These are phyloP conservation scores for Naja naja DNA, from an alignment of 2,113 vertebrate genomes.

Conservation along the genomic window DNA sequence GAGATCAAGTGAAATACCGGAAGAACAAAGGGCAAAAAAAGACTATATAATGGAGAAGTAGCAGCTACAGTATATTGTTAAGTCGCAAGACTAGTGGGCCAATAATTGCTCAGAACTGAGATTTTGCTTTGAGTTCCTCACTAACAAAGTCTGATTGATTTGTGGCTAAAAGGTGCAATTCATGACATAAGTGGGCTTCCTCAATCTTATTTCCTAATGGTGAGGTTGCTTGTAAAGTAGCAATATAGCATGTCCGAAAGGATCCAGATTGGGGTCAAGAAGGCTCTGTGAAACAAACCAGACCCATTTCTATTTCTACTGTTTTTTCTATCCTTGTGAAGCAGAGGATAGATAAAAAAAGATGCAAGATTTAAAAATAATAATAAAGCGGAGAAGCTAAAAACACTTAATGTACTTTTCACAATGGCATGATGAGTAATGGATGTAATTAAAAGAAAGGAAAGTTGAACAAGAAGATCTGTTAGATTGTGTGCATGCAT, in stretches of 20 bases:
- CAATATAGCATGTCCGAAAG: neutral
- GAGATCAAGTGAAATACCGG: neutral
- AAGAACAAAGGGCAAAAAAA: neutral
- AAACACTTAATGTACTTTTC: conserved; percentile 37
- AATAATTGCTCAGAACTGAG: neutral
- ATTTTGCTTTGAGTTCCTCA: neutral
- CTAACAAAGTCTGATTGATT: neutral
- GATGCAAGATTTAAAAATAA: neutral
- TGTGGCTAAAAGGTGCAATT: neutral
- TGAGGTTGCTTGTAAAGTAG: neutral
- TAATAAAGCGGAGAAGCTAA: conserved; percentile 27
- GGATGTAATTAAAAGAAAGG: conserved; percentile 62
- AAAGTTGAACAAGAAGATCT: conserved; percentile 60
- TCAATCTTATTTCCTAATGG: neutral
- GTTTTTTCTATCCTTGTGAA: neutral
- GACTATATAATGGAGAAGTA: neutral
- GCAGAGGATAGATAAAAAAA: neutral
- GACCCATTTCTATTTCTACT: neutral
- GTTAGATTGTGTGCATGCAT: conserved; percentile 56
- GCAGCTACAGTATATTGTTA: neutral
- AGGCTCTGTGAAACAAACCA: neutral
- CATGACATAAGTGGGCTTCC: neutral
- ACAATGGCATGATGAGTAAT: conserved; percentile 63
- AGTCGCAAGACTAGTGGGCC: neutral
- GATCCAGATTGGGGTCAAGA: neutral